Conservation (phyloP, 2,888 invertebrate genomes). For the Apodemia mormo region DNA sequence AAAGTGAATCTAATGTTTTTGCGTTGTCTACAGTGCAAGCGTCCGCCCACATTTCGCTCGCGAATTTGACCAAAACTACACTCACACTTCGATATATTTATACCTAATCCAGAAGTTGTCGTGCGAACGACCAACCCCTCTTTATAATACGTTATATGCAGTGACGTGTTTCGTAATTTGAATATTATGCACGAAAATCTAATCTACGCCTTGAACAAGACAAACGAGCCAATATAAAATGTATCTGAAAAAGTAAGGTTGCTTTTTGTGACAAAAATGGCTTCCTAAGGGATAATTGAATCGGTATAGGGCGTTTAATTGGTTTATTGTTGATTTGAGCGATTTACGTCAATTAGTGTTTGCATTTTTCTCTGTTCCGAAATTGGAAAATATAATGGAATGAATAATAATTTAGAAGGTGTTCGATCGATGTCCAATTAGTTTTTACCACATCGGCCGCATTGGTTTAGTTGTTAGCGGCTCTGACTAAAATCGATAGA, state of each 20-base stretch:
- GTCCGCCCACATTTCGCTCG: constrained; percentile 64
- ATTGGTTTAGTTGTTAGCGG: too few species aligned
- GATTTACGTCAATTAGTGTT: constrained; percentile 50
- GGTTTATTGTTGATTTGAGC: constrained; percentile 55
- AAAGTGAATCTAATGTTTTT: constrained; percentile 37
- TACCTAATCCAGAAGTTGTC: constrained; percentile 64
- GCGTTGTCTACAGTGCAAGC: constrained; percentile 49
- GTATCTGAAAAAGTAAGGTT: constrained; percentile 23
- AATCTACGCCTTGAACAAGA: constrained; percentile 45
- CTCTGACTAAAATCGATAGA: too few species aligned
- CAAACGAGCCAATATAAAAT: constrained; percentile 17
- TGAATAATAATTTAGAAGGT: constrained; percentile 1
- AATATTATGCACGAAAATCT: constrained; percentile 43
- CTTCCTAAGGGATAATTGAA: constrained; percentile 48
- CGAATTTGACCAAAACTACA: constrained; percentile 70
- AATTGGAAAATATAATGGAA: constrained; percentile 13
- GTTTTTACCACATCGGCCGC: background rate
- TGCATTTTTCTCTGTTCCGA: constrained; percentile 20
- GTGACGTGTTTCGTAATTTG: constrained; percentile 40
- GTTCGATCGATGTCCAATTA: background rate
- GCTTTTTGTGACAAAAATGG: constrained; percentile 23
- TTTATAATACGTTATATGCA: constrained; percentile 40
- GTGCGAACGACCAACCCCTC: constrained; percentile 40
- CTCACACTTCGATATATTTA: constrained; percentile 67
- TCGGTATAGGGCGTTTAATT: constrained; percentile 47